phyloP scores from a whole-genome alignment of 2,113 vertebrate species.

The Sorex fumeus region DNA sequence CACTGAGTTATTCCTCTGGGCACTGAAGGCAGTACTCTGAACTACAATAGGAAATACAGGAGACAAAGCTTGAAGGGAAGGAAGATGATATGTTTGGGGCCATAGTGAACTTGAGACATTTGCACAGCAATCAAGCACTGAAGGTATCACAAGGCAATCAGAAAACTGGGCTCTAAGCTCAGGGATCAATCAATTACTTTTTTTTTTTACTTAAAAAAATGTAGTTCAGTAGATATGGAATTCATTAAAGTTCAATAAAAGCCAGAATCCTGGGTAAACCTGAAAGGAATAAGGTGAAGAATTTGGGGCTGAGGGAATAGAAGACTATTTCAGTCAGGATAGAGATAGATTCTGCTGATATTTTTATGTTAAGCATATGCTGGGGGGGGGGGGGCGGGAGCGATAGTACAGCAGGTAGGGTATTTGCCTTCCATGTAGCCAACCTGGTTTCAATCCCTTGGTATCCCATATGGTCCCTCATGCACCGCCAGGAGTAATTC shows the following conservation, averaged over 20 bases:
- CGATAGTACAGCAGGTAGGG: too few relatives aligned
- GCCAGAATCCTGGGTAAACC: not conserved
- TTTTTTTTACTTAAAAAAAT: too few relatives aligned
- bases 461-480: too few relatives aligned
- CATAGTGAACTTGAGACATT: not conserved
- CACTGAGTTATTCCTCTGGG: too few relatives aligned
- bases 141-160: not conserved
- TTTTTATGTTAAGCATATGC: not conserved
- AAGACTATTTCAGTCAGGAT: not conserved
- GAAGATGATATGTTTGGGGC: not conserved
- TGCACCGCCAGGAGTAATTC: too few relatives aligned
- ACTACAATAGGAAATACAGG: too few relatives aligned
- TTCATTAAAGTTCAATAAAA: conserved; percentile 32
- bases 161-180: conserved; percentile 44
- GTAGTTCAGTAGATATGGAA: conserved; percentile 42
- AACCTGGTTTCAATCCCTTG: too few relatives aligned
- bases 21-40: too few relatives aligned
- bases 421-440: too few relatives aligned
- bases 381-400: too few relatives aligned
- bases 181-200: not conserved
- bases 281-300: not conserved
- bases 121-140: not conserved
- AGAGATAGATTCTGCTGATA: not conserved
- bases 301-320: not conserved
- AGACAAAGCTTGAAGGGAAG: too few relatives aligned